phyloP scores from a whole-genome alignment of 1,140 invertebrate genomes.

The Drosophila sucinea region DNA sequence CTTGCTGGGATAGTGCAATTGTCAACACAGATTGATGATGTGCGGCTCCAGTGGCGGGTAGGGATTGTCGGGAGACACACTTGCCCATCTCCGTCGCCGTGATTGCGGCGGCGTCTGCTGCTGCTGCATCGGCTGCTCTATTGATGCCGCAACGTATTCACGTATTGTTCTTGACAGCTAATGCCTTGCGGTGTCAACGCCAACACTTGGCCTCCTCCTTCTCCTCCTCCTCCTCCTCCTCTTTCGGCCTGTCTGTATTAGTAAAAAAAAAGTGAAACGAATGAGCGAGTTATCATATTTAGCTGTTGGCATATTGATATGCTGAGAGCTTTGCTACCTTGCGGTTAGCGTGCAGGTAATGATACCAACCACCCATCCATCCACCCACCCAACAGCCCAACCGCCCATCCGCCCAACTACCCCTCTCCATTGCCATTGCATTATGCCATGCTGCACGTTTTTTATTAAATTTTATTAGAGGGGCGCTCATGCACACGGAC shows the following conservation, averaged over 20 bases:
- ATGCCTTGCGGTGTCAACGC: neutral
- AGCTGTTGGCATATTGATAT: conserved; percentile 61
- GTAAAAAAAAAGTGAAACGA: conserved; percentile 50
- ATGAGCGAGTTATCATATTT: conserved; percentile 55
- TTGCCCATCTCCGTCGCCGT: conserved; percentile 72
- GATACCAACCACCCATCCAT: conserved; percentile 25
- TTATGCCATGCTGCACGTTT: conserved; percentile 75
- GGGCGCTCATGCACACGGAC: conserved; percentile 61
- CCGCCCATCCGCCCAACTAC: neutral
- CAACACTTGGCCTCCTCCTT: neutral
- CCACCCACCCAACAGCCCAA: neutral
- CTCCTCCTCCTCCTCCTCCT: neutral
- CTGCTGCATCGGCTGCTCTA: conserved; percentile 1
- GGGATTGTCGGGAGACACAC: conserved; percentile 74
- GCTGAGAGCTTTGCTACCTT: conserved; percentile 48
- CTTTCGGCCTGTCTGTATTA: conserved; percentile 31
- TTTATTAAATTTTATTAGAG: conserved; percentile 81
- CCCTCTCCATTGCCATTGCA: conserved; percentile 64
- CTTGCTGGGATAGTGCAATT: conserved; percentile 73
- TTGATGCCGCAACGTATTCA: neutral
- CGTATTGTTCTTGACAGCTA: conserved; percentile 9
- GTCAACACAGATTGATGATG: conserved; percentile 81
- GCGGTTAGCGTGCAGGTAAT: conserved; percentile 54
- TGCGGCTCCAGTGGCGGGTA: conserved; percentile 29
- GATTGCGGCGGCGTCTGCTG: conserved; percentile 1